Evolutionary conservation across 2,888 invertebrate species (phyloP), one percentile per base, ranked within the genome.

Genomic region (Lasioglossum oenotherae): DNA sequence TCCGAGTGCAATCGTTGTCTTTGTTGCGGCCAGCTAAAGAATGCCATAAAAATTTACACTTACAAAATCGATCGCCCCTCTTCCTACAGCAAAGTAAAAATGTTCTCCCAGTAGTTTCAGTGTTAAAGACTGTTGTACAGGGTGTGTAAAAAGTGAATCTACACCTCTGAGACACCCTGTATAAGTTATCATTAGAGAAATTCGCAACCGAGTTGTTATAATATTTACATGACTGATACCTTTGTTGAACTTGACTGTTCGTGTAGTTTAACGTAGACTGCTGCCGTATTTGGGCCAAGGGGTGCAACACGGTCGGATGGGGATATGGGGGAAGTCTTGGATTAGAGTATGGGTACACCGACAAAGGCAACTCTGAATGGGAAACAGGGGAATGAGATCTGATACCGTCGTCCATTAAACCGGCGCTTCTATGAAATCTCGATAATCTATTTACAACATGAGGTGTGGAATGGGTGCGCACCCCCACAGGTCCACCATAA

Each of bases 351-450:
- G 98, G 97, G 88, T 95, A 95, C 19, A 93, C 93, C 14, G 96
- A 94, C 89, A 93, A 93, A 91, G 93, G 96, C 93, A 87, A 93
- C 94, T 92, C 96, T 90, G 94, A 94, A 93, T 96, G 94, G 53
- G 96, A 96, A 16, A 96, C 96, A 16, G 98, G 98, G 92, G 98
- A 98, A 91, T 97, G 97, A 44, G 97, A 97, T 87, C 98, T 96
- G 4, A 97, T 96, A 80, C 97, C 96, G 73, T 96, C 96, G 69
- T 97, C 97, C 14, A 97, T 96, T 73, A 99, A 96, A 23, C 99
- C 99, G 84, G 99, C 99, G 90, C 99, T 99, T 93, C 99, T 97
- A 95, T 99, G 99, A 96, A 99, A 99, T 92, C 98, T 97, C 88
- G 99, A 99, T 94, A 99, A 96, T 90, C 98, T 97, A 96, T 99